Evolutionary conservation across 2,113 vertebrate species (phyloP).

Genomic region (Lepus timidus): DNA sequence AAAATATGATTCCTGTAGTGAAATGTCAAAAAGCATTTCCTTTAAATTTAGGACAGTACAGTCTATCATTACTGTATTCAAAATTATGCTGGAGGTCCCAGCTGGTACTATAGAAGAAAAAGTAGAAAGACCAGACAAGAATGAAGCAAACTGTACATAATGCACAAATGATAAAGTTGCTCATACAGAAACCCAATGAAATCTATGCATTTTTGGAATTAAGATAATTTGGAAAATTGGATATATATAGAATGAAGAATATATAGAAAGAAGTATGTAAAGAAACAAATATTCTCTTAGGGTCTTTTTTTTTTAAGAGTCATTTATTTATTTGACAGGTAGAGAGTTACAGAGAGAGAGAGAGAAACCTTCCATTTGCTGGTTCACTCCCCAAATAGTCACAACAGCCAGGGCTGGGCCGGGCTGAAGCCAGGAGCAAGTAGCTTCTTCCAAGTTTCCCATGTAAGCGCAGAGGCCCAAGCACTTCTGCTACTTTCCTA

Average conservation of each 20-base stretch:
- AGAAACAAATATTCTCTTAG: not conserved
- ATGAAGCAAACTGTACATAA: not conserved
- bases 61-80: not conserved
- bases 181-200: not conserved
- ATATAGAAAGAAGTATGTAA: not conserved
- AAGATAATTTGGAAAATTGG: not conserved
- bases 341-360: no score
- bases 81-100: not conserved
- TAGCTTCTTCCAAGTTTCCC: no score
- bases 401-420: no score
- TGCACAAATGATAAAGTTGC: not conserved
- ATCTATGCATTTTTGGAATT: not conserved
- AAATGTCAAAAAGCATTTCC: not conserved
- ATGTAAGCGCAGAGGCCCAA: no score
- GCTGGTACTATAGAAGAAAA: not conserved
- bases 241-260: not conserved
- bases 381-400: no score
- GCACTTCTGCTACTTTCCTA: no score
- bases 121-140: not conserved
- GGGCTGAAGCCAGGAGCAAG: no score
- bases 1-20: not conserved
- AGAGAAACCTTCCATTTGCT: no score
- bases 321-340: no score
- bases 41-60: conserved; percentile 1
- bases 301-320: no score